Evolutionary conservation across 1,140 invertebrate species (phyloP), one percentile per base, ranked within the genome.

Genomic region (Holcopasites calliopsidis): DNA sequence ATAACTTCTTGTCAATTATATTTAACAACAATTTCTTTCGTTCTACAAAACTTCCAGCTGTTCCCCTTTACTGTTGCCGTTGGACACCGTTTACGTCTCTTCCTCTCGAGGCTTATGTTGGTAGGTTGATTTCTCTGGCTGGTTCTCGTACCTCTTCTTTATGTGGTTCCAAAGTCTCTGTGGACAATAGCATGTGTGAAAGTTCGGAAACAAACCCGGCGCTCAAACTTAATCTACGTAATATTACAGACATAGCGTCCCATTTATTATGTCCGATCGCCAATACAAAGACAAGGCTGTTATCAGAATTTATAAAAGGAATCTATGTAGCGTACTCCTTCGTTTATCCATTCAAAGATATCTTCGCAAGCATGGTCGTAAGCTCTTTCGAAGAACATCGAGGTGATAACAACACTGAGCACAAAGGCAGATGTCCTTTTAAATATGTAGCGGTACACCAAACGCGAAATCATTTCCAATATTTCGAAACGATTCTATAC

Each of bases 131-230:
- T 13, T 0, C 16, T 35, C 3, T 7, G 38, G 4, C 49, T 11
- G 1, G 47, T 74, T 52, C 35, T 78, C 64, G n/a, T 78, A 82
- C 0, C 33, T 54, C 13, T 82, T 40, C 31, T 82, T 83, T 65
- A 83, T 83, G 8, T 83, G 33, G n/a, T 18, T 61, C 81, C 81
- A 83, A 8, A 83, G 70, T 21, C 79, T 83, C 79, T 83, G 28
- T 11, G 21, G 42, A 52, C 71, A 58, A 49, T 55, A 33, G 11
- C 16, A 49, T 6, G 44, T 3, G 6, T 23, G 3, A n/a, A n/a
- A n/a, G n/a, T n/a, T n/a, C n/a, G n/a, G n/a, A n/a, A n/a, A n/a
- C n/a, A n/a, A n/a, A n/a, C n/a, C n/a, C n/a, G n/a, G n/a, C n/a
- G n/a, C n/a, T n/a, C n/a, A n/a, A n/a, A n/a, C n/a, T n/a, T n/a